A percentile compares a stretch with the other conserved stretches of the same genome.
These are phyloP conservation scores for Podotricha telesiphe DNA, from an alignment of 2,888 invertebrate genomes.

Conservation along the genomic window DNA sequence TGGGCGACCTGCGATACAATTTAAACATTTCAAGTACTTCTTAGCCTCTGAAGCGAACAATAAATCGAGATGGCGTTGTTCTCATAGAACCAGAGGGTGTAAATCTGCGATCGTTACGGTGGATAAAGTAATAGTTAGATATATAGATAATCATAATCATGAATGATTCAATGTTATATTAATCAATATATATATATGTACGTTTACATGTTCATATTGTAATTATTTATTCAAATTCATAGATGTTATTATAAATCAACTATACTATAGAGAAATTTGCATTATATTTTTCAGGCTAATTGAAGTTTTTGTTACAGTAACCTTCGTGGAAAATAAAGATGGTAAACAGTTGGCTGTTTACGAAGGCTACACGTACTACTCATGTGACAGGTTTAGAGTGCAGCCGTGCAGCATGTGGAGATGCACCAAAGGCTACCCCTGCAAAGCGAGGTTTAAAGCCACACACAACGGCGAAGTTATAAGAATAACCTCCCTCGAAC, in stretches of 20 bases:
- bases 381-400: conserved; percentile 39
- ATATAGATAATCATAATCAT: conserved; percentile 37
- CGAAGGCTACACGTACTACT: conserved; percentile 56
- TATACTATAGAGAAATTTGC: neutral
- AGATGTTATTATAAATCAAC: neutral
- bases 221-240: neutral
- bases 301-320: conserved; percentile 49
- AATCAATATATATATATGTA: neutral
- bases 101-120: conserved; percentile 31
- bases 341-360: conserved; percentile 56
- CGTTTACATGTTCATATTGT: neutral
- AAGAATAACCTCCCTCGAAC: conserved; percentile 49
- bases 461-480: conserved; percentile 48
- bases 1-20: conserved; percentile 29
- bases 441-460: conserved; percentile 59
- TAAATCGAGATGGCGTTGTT: conserved; percentile 44
- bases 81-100: conserved; percentile 31
- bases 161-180: conserved; percentile 11
- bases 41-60: conserved; percentile 11
- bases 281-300: conserved; percentile 1
- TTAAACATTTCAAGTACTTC: conserved; percentile 25
- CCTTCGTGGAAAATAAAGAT: conserved; percentile 50
- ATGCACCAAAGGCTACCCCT: conserved; percentile 58
- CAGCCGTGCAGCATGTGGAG: conserved; percentile 53
- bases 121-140: conserved; percentile 28